Base-by-base conservation (phyloP, 2,113 vertebrate species). In the Micromys minutus region DNA sequence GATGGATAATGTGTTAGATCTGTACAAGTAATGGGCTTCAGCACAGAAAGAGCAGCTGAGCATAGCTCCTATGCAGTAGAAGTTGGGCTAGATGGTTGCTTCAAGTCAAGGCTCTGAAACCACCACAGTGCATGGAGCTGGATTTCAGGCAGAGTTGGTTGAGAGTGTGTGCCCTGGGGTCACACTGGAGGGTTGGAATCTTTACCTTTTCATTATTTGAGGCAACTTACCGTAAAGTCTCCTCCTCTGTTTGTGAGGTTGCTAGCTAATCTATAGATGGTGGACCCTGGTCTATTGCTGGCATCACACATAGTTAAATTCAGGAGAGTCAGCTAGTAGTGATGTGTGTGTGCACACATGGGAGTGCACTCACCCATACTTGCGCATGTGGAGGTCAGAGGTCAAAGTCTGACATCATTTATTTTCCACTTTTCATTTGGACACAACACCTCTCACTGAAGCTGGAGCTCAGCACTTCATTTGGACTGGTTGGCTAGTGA, bases 21-120 rank as follows among this genome's bases (percentile, higher is more conserved):
- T n/a, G 31, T 34, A 65, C n/a, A 75, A 88, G 26, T 77, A 84
- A 50, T 31, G 52, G 34, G 13, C 10, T 80, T 65, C 80, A 47
- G 61, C 47, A 3, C 63, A 75, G 72, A 94, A 87, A n/a, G 42
- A 57, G 0, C 26, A 89, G 39, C 26, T 50, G 57, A 84, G 15
- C 7, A 3, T n/a, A 63, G 67, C 50, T 65, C 34, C 42, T 71
- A 3, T 50, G 19, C 79, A 31, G 39, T 19, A 85, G 63, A 57
- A 59, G 1, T 75, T 59, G 42, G 13, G 21, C 75, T 69, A 91
- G 77, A 80, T 63, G 34, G 57, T 71, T n/a, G 26, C 26, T 39
- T 72, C n/a, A 36, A 69, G 50, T 11, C n/a, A n/a, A 47, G 15
- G 67, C 39, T 92, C 79, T 94, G 45, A 90, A 87, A 71, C 3